Conservation (phyloP, 2,113 vertebrate genomes). For the Nanorana parkeri region DNA sequence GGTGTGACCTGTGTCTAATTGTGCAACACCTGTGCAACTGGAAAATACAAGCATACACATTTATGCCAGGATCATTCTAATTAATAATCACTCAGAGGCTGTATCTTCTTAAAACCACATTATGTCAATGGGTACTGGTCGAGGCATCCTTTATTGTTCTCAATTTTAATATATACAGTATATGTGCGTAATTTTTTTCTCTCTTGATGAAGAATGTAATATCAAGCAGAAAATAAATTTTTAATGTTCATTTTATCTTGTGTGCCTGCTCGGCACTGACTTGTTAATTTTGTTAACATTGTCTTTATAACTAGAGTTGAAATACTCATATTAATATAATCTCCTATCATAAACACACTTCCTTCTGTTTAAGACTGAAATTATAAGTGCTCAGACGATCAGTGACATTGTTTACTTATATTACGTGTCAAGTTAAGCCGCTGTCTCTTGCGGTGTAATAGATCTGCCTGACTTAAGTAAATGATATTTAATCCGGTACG, state of each 20-base stretch:
- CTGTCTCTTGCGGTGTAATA: neutral
- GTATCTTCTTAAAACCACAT: too few species aligned
- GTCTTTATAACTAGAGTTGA: neutral
- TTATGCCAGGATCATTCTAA: too few species aligned
- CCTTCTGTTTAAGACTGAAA: neutral
- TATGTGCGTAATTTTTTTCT: too few species aligned
- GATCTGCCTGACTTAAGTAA: neutral
- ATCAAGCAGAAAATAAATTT: neutral
- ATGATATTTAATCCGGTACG: constrained; percentile 20
- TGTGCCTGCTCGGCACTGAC: neutral
- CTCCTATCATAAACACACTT: neutral
- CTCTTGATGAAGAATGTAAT: too few species aligned
- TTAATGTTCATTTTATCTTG: neutral
- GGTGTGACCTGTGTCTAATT: too few species aligned
- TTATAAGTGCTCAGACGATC: constrained; percentile 3
- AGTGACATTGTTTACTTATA: constrained; percentile 14
- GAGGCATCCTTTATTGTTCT: too few species aligned
- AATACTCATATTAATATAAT: constrained; percentile 8
- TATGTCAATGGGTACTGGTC: too few species aligned
- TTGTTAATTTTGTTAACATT: neutral
- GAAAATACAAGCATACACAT: too few species aligned
- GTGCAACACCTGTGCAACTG: too few species aligned
- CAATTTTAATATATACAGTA: too few species aligned
- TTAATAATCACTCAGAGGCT: too few species aligned
- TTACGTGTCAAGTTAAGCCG: constrained; percentile 11